Base-by-base conservation (phyloP, 1,140 invertebrate species). In the Drusus annulatus region DNA sequence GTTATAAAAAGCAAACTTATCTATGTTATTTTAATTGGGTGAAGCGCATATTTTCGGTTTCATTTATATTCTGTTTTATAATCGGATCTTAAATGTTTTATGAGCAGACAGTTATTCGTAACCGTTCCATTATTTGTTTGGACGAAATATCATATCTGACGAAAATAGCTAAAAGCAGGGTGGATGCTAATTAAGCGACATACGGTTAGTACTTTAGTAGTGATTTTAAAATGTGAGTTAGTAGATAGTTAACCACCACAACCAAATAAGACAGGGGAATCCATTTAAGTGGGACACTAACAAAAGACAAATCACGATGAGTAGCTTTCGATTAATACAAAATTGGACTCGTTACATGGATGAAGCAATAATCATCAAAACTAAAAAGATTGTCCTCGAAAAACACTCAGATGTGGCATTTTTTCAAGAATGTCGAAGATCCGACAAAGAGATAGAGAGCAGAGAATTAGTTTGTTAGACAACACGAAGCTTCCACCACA, bases 1-100 rank as follows among this genome's bases (percentile, higher is more conserved):
- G 62, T 65, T 65, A 65, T 65, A 65, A 65, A 65, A 65, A 65
- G 62, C 62, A 65, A 65, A 69, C 31, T 69, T 69, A 69, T 50
- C 31, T 69, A 10, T 45, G 65, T 69, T 45, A 69, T 69, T 69
- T 69, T 69, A 69, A 69, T 69, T 69, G 65, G 36, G 17, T 50
- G 36, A n/a, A 69, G 62, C 62, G 62, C 25, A 65, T 65, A 10
- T 60, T 65, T 65, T 65, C 16, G 28, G 21, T 31, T 25, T 65
- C 62, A 31, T 65, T 65, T 65, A 65, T 65, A 65, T 25, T 65
- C 25, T 28, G 62, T 65, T 65, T 65, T 65, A 65, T 65, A 65
- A 65, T 65, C 62, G 21, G 62, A 28, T 31, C 62, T 25, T 65
- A 65, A 65, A 31, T 65, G 62, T 65, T 65, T 65, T 65, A 65